Base-by-base conservation (phyloP, 2,888 invertebrate genomes). In the Ormyrus nitidulus region DNA sequence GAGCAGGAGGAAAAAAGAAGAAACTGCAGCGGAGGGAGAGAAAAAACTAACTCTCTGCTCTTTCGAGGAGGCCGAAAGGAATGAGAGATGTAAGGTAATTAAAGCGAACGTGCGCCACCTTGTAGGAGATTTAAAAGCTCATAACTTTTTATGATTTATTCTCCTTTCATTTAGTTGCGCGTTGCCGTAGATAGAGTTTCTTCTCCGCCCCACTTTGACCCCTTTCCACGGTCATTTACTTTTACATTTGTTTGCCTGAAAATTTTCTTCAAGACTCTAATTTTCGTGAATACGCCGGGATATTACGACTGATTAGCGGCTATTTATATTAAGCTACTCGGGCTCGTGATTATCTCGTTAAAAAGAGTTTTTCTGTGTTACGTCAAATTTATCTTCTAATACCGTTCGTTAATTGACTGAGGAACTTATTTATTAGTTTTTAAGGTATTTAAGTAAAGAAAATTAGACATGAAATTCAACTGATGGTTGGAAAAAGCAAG, bases 131-230 rank as follows among this genome's bases (percentile, higher is more conserved):
- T 90, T 90, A 90, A 90, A 90, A 90, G 89, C 89, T 90, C 90
- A 89, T 90, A 90, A 90, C 90, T 90, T 90, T 90, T 90, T 90
- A 90, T 90, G 89, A 90, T 90, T 89, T 90, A 90, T 89, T 90
- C 90, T 89, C 89, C 88, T 90, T 90, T 90, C 89, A 90, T 90
- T 90, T 89, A 89, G 89, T 90, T 89, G 87, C 89, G 13, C 69
- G 44, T 48, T 66, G n/a, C 53, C 2, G 7, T 34, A 51, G 53
- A 61, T 68, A 72, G 54, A 64, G 68, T 72, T 78, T 74, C 68
- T 62, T 53, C 66, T 4, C 34, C 34, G 34, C 34, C 34, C 49
- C 59, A 11, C 56, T 65, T 59, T 19, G 49, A n/a, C 13, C 48
- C n/a, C 6, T 59, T 64, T 58, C 62, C 49, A 5, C 88, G 86